phyloP scores from a whole-genome alignment of 23 tunicate genomes.

The Aplidium turbinatum region DNA sequence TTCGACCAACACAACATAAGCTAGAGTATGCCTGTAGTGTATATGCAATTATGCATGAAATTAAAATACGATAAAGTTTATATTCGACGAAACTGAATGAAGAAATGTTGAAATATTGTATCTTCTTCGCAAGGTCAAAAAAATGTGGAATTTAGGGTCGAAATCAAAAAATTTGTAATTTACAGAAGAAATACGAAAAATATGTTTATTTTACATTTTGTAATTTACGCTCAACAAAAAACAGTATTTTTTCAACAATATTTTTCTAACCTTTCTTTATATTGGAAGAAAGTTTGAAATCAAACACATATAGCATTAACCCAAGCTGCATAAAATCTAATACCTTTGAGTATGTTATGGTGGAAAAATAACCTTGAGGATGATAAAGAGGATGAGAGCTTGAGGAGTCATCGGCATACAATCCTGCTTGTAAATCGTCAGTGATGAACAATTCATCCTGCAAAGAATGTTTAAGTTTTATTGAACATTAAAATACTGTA shows the following conservation, averaged over 20 bases:
- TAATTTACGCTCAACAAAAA: no score
- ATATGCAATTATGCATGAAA: neutral
- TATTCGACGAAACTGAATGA: neutral
- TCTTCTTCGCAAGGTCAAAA: no score
- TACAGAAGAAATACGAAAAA: no score
- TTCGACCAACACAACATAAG: no score
- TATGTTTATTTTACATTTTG: no score
- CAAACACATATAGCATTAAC: neutral
- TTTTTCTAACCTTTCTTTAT: neutral
- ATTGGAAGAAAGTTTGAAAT: neutral
- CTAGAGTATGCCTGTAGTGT: neutral
- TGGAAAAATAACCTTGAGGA: slow-evolving; percentile 58
- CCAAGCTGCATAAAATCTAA: neutral
- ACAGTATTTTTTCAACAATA: neutral
- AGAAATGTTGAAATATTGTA: neutral
- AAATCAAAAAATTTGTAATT: no score
- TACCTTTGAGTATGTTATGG: slow-evolving; percentile 75
- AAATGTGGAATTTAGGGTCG: no score
- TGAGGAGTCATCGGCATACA: slow-evolving; percentile 47
- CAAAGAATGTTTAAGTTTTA: neutral
- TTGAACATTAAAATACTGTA: neutral
- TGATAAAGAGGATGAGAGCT: slow-evolving; percentile 73
- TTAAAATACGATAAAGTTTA: neutral
- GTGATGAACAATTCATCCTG: slow-evolving; percentile 60
- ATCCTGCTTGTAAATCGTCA: slow-evolving; percentile 71